Percentiles rank a stretch among this genome's conserved stretches.
These are phyloP conservation scores for Megaceryle torquata DNA, from an alignment of 2,113 vertebrate genomes.

Conservation along the genomic window DNA sequence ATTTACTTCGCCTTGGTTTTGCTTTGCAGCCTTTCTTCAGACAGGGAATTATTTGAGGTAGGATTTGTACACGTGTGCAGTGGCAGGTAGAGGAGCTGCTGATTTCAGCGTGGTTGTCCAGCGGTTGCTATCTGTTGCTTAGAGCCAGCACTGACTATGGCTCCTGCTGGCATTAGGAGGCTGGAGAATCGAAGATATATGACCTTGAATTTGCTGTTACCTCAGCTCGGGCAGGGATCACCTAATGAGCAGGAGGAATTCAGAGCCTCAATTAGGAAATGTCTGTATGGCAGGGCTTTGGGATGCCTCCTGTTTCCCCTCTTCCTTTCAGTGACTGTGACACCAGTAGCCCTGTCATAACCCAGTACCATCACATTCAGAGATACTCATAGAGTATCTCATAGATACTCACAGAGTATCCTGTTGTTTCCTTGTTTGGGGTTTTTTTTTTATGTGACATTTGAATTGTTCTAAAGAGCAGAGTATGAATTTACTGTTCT, in stretches of 20 bases:
- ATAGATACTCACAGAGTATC: too few relatives aligned
- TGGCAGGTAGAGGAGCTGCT: background rate
- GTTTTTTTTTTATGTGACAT: background rate
- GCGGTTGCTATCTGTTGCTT: background rate
- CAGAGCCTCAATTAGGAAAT: background rate
- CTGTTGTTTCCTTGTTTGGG: background rate
- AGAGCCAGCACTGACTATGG: background rate
- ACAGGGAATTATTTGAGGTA: background rate
- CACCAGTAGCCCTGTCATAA: background rate
- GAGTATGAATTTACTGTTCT: background rate
- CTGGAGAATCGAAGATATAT: background rate
- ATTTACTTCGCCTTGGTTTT: background rate
- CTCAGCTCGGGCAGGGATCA: background rate
- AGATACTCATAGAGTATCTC: background rate
- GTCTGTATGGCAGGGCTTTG: background rate
- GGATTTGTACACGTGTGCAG: background rate
- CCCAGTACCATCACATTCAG: accelerated
- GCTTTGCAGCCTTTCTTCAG: background rate
- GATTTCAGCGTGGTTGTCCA: background rate
- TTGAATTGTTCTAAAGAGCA: background rate
- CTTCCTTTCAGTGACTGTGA: background rate
- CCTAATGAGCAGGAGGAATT: background rate
- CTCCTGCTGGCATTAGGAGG: background rate
- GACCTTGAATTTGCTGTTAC: background rate
- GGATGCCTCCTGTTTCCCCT: background rate